Percentiles rank a stretch among this genome's conserved stretches.
Evolutionary conservation across 2,888 invertebrate species (phyloP).

Genomic region (Leucophora obtusa): DNA sequence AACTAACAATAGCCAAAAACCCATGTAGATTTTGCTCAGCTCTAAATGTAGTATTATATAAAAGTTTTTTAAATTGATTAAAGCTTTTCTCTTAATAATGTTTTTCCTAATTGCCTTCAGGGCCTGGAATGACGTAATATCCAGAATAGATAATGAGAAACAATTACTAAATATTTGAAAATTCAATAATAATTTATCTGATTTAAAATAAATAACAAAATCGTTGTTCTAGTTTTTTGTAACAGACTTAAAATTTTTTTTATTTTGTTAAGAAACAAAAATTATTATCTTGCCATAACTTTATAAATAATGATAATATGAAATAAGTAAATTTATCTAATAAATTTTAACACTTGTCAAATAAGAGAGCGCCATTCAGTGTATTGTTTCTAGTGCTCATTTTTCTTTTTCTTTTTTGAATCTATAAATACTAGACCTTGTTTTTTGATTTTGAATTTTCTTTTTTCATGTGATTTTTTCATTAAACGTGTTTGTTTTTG

Average conservation of each 20-base stretch:
- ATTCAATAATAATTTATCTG: neutral
- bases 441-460: constrained; percentile 3
- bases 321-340: neutral
- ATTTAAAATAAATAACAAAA: neutral
- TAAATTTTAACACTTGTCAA: neutral
- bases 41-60: neutral
- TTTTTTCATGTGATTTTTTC: constrained; percentile 25
- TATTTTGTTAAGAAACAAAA: neutral
- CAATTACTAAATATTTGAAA: neutral
- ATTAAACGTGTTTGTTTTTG: constrained; percentile 12
- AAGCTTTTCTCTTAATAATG: neutral
- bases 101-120: neutral
- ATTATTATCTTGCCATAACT: neutral
- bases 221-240: too few relatives aligned
- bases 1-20: too few relatives aligned
- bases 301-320: neutral
- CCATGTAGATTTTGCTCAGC: too few relatives aligned
- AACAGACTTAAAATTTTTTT: neutral
- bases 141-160: neutral
- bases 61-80: neutral
- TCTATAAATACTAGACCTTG: constrained; percentile 44
- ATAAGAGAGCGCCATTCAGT: neutral
- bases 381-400: neutral
- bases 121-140: constrained; percentile 33
- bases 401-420: neutral